Base-by-base conservation (phyloP, 2,888 invertebrate genomes). In the Pachymerium ferrugineum region DNA sequence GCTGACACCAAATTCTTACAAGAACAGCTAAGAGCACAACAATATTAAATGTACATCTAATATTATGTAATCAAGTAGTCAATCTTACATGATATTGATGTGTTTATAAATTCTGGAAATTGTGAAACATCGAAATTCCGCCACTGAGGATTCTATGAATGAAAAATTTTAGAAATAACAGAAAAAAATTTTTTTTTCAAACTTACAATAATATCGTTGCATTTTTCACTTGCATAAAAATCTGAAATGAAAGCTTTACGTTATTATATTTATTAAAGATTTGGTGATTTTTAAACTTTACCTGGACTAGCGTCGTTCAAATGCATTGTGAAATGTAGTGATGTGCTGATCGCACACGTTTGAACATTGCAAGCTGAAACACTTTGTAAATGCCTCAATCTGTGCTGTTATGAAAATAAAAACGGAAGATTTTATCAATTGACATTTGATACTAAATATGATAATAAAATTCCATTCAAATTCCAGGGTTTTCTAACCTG, bases 121-220 rank as follows among this genome's bases (percentile, higher is more conserved):
- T 38, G 69, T 8, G 74, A 69, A 54, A 54, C 54, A 47, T 74
- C 72, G 29, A 74, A 73, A 31, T 38, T 69, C 22, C 72, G 62
- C 74, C 74, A 74, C 30, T 74, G 72, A n/a, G 68, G 38, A 22
- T 73, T 73, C 74, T 74, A 69, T 8, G 73, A 22, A 38, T 31
- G 1, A 14, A 38, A 38, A 71, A 38, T 5, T 31, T 31, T 70
- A 8, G 0, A 35, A 16, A 70, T 31, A 70, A 33, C 19, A 0
- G 35, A 69, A 69, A 22, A 10, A 5, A 4, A 35, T 35, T 35
- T 35, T 35, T 35, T 35, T 35, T 35, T 35, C 8, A 67, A 10
- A 33, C 69, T 4, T 31, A 69, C 69, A 16, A 69, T 30, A 22
- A 33, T 3, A 19, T 69, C 69, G n/a, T 29, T 16, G 33, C 30